These are phyloP conservation scores for Cephus cinctus DNA, from an alignment of 1,140 invertebrate species.

Conservation along the genomic window DNA sequence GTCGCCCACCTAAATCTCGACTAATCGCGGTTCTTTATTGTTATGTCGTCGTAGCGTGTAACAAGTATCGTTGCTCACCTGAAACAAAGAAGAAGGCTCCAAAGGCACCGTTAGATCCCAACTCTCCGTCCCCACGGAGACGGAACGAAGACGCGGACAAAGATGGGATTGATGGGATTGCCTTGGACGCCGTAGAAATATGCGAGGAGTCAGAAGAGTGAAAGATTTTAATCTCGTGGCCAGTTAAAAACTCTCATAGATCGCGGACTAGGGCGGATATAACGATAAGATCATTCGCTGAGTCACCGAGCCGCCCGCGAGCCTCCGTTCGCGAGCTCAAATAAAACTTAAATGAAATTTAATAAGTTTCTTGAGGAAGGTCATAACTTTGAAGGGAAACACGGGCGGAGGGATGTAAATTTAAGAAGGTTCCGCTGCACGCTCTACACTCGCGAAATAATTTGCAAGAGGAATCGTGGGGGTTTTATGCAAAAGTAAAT, in stretches of 20 bases:
- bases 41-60: too few species aligned
- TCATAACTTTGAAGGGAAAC: too few species aligned
- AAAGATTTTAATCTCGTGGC: conserved; percentile 25
- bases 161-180: neutral
- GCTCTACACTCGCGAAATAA: too few species aligned
- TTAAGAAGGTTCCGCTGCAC: too few species aligned
- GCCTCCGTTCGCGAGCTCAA: conserved; percentile 2
- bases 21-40: too few species aligned
- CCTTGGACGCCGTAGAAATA: conserved; percentile 19
- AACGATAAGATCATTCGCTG: neutral
- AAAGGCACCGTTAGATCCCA: too few species aligned
- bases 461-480: too few species aligned
- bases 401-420: too few species aligned
- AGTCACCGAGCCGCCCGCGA: too few species aligned
- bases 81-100: neutral
- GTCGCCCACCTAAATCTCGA: too few species aligned
- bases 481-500: too few species aligned
- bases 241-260: conserved; percentile 26
- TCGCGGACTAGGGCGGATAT: conserved; percentile 5
- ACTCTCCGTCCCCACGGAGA: too few species aligned
- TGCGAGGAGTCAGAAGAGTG: conserved; percentile 21
- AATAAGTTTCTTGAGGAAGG: conserved; percentile 24
- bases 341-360: conserved; percentile 25
- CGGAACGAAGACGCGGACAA: neutral
- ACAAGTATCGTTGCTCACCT: neutral